Base-by-base conservation (phyloP, 2,888 invertebrate genomes). In the Salpingus planirostris region DNA sequence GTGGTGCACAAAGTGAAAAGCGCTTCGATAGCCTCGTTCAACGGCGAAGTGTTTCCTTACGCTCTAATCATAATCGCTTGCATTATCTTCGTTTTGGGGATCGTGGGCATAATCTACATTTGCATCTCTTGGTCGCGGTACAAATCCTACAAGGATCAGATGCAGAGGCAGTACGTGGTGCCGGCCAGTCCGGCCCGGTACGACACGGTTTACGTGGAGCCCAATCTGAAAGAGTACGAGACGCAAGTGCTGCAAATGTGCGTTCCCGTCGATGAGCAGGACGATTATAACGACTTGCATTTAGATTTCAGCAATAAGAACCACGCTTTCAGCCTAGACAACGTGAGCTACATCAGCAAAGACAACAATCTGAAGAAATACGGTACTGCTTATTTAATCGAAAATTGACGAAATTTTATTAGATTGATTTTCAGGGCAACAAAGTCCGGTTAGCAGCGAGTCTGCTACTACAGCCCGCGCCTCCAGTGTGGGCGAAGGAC, bases 81-180 rank as follows among this genome's bases (percentile, higher is more conserved):
- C 32, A 77, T 93, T n/a, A 92, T 93, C 38, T 74, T 92, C 21
- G 74, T 93, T 2, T 75, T 91, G 5, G 89, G 89, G 5, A 73
- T 85, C 7, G 82, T 87, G 29, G 93, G 91, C 3, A 91, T 93
- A 27, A 78, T 91, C 29, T 92, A 93, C 57, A 89, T 93, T 38
- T 90, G 92, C 62, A 80, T 91, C 30, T 91, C 91, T 1, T 93
- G 92, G 89, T 87, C 89, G 32, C 85, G 85, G 88, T 90, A 90
- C 61, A 88, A 87, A 60, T 81, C 85, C 29, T 89, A 86, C 62
- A 89, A 90, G 53, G 86, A 87, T 53, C 79, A 60, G 58, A 65
- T 50, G 62, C 67, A 46, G 31, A 39, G 62, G 7, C 60, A 61
- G 44, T 70, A 74, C 49, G 72, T 72, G 1, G 62, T 62, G 3